phyloP scores from a whole-genome alignment of 2,888 invertebrate genomes.

The Acleris literana region DNA sequence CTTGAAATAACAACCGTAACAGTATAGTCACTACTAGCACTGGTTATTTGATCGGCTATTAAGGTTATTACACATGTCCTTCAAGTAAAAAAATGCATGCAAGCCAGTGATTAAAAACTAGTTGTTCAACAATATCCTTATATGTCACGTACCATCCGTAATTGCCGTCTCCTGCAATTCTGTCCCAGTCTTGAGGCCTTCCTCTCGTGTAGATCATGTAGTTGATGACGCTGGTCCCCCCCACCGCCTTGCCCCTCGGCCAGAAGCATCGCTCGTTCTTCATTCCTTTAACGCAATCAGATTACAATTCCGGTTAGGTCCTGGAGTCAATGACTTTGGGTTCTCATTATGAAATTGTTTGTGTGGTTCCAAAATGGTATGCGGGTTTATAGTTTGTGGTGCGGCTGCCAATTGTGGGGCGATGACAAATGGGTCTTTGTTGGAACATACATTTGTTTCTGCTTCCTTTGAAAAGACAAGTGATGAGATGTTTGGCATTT shows the following conservation, averaged over 20 bases:
- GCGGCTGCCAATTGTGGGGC: too few species aligned
- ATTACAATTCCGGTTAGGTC: not conserved
- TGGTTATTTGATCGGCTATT: too few species aligned
- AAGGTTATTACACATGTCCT: too few species aligned
- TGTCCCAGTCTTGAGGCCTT: constrained; percentile 88
- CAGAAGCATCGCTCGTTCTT: constrained; percentile 63
- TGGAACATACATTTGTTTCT: too few species aligned
- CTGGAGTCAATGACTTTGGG: not conserved
- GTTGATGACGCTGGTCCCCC: constrained; percentile 85
- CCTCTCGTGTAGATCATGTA: constrained; percentile 90
- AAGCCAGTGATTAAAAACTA: not conserved
- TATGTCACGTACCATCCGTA: constrained; percentile 84
- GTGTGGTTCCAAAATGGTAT: not conserved
- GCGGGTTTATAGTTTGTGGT: too few species aligned
- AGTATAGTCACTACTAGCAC: too few species aligned
- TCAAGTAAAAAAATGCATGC: not conserved
- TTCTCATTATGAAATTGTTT: not conserved
- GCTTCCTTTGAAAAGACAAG: too few species aligned
- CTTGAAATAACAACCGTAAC: too few species aligned
- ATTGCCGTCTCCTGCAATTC: constrained; percentile 87
- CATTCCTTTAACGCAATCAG: constrained; percentile 53
- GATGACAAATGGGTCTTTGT: too few species aligned
- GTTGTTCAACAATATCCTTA: not conserved
- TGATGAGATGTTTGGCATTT: too few species aligned
- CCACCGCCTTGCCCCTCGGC: constrained; percentile 84